Evolutionary conservation across 2,888 invertebrate species (phyloP).

Genomic region (Ectropis crepuscularia): DNA sequence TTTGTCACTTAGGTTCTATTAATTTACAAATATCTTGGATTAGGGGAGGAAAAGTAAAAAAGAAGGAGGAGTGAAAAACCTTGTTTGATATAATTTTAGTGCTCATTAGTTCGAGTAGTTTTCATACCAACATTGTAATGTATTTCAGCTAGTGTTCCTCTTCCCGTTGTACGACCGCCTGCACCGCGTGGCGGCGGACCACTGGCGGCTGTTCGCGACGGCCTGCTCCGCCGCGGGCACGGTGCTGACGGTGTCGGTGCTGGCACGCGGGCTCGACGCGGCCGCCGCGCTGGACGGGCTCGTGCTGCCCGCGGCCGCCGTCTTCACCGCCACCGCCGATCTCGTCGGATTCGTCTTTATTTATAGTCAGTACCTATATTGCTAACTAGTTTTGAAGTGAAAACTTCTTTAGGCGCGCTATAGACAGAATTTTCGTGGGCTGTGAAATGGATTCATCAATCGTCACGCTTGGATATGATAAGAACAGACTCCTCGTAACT

Average conservation of each 20-base stretch:
- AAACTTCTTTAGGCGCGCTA: too few species aligned
- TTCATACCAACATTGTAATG: neutral
- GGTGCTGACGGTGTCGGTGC: slow-evolving; percentile 67
- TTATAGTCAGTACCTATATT: slow-evolving; percentile 62
- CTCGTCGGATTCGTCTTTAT: slow-evolving; percentile 77
- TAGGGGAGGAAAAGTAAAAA: too few species aligned
- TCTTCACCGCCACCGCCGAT: slow-evolving; percentile 69
- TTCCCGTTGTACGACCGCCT: slow-evolving; percentile 77
- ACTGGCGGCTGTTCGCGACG: slow-evolving; percentile 75
- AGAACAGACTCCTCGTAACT: too few species aligned
- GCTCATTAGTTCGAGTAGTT: neutral
- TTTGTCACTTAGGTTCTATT: too few species aligned
- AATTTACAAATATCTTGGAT: too few species aligned
- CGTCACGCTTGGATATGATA: too few species aligned
- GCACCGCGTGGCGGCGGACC: slow-evolving; percentile 68
- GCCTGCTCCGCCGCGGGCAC: slow-evolving; percentile 73
- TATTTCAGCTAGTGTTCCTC: slow-evolving; percentile 71
- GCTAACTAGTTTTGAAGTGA: neutral
- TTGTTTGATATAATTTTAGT: too few species aligned
- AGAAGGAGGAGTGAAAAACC: too few species aligned
- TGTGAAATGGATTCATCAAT: too few species aligned
- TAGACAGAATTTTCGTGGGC: too few species aligned
- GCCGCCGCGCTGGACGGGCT: slow-evolving; percentile 69
- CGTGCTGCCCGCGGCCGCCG: slow-evolving; percentile 67
- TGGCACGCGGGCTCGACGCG: slow-evolving; percentile 67